Evolutionary conservation across 2,113 vertebrate species (phyloP), one percentile per base, ranked within the genome.

Genomic region (Anthoscopus minutus): DNA sequence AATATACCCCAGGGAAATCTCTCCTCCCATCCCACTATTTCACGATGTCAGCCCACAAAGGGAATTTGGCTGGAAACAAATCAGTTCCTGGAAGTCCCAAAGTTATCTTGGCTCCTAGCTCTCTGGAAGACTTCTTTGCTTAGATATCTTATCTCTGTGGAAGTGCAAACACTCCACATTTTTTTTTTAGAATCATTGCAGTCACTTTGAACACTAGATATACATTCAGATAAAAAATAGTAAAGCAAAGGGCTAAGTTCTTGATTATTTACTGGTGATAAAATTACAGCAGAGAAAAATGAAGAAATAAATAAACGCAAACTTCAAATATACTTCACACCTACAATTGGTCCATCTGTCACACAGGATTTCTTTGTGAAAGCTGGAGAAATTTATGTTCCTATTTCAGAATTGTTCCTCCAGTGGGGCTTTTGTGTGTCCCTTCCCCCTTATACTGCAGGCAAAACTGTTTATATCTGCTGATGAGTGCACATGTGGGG

Each of bases 21-120:
- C 40, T 86, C 20, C 51, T 74, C 74, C 81, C 37, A 40, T 81
- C 66, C 73, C 1, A 5, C 35, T 67, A 0, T 53, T 91, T 85
- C 22, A 37, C 10, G 27, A 2, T 2, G 21, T 74, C 70, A 31
- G 2, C 33, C 84, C 0, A 0, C 25, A 40, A 67, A 58, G n/a
- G 20, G 28, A 86, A 61, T 14, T 31, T 40, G 53, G 19, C 4
- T 93, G 62, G 85, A 93, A 89, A 69, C 7, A 81, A 33, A 35
- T 15, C 48, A 69, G 0, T n/a, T 82, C 65, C 54, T 88, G 81
- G n/a, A 79, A 93, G 33, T 64, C 22, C 35, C 0, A 0, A 79
- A 25, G 40, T 30, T 89, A 15, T 72, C 73, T 45, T 81, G 57
- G 44, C 37, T 93, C 35, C 28, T 51, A 56, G 30, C 21, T 91